A percentile compares a stretch with the other conserved stretches of the same genome.
Evolutionary conservation across 2,888 invertebrate genomes (phyloP).

Genomic region (Drosophila pseudotalamancana): DNA sequence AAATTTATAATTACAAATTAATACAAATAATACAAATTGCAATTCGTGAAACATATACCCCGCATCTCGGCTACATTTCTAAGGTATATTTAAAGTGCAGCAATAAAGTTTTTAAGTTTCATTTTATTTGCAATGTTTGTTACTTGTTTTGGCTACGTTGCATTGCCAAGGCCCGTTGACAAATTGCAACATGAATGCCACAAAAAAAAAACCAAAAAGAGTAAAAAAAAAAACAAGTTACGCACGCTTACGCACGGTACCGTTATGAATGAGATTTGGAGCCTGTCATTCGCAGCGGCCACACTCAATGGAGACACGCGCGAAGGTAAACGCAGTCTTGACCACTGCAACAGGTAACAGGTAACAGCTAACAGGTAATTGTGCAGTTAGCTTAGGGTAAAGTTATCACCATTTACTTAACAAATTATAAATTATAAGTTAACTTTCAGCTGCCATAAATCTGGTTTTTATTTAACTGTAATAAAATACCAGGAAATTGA

Average conservation of each 20-base stretch:
- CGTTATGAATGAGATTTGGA: constrained; percentile 54
- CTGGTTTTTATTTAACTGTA: too few relatives aligned
- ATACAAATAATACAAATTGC: too few relatives aligned
- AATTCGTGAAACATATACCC: too few relatives aligned
- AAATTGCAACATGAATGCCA: constrained; percentile 14
- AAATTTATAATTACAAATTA: too few relatives aligned
- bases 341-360: background rate
- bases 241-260: constrained; percentile 68
- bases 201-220: background rate
- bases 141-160: constrained; percentile 7
- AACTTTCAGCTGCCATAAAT: background rate
- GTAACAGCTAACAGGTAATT: background rate
- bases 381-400: background rate
- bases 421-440: background rate
- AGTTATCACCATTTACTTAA: too few relatives aligned
- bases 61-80: too few relatives aligned
- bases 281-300: too few relatives aligned
- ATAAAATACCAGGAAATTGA: too few relatives aligned
- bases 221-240: constrained; percentile 51
- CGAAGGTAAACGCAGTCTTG: constrained; percentile 2
- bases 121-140: constrained; percentile 9
- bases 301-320: too few relatives aligned
- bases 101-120: too few relatives aligned
- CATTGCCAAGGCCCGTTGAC: constrained; percentile 43
- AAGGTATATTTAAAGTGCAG: too few relatives aligned